Percentiles rank a stretch among this genome's conserved stretches.
These are phyloP conservation scores for Corvus hawaiiensis DNA, from an alignment of 2,113 vertebrate genomes.

Conservation along the genomic window DNA sequence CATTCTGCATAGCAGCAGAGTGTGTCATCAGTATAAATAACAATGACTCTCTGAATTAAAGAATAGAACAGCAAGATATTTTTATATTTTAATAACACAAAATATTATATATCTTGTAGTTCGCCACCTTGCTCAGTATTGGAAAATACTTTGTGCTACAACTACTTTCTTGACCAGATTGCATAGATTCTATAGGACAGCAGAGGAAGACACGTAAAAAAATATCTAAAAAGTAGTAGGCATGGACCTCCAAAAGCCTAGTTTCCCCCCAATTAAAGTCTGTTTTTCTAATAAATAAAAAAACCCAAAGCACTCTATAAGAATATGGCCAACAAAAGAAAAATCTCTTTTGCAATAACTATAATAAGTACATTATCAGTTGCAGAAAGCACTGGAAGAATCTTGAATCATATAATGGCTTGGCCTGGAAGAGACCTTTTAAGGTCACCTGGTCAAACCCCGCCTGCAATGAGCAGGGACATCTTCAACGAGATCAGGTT, in stretches of 20 bases:
- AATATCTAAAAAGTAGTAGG: background rate
- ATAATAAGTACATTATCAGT: background rate
- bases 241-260: background rate
- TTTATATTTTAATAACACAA: background rate
- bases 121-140: background rate
- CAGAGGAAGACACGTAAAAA: background rate
- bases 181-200: background rate
- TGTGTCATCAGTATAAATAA: background rate
- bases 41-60: background rate
- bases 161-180: background rate
- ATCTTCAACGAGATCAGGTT: background rate
- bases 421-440: background rate
- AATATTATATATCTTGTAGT: background rate
- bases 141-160: background rate
- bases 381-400: background rate
- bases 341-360: background rate
- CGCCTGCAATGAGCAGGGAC: background rate
- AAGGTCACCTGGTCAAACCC: background rate
- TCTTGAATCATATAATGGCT: background rate
- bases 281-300: background rate
- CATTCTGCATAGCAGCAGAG: background rate
- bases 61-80: background rate
- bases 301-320: background rate
- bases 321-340: background rate
- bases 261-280: background rate